Base-by-base conservation (phyloP, 2,797 vertebrate species). In the Garrulus glandarius region DNA sequence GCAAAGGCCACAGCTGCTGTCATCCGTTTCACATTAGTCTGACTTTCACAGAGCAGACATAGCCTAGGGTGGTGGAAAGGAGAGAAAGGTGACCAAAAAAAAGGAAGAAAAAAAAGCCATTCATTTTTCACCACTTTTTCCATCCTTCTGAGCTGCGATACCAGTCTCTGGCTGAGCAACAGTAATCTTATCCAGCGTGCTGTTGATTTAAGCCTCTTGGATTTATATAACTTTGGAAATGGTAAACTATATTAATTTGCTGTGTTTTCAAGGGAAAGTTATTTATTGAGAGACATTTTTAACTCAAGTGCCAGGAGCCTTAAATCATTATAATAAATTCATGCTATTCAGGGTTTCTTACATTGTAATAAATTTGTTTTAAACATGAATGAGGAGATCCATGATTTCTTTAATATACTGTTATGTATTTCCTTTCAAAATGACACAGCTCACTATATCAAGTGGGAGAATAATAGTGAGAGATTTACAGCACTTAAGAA, bases 241-340 rank as follows among this genome's bases (percentile, higher is more conserved):
- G 94, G 95, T 97, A 98, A 98, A 98, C 97, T 98, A 94, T 97
- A 97, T 98, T 98, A 98, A 98, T 98, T 98, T 97, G 97, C 96
- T 98, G 90, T 98, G 97, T 98, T 98, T 98, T 98, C 95, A 97
- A 95, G 93, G 96, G 96, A 98, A 97, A 97, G 96, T 98, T 97
- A 98, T 98, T 98, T 98, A 98, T 98, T 95, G 96, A 97, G 95
- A 97, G 97, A 96, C 95, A 97, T 98, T 98, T 98, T 98, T 98
- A 98, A 97, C 97, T 98, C 96, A 96, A 98, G 97, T 98, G 96
- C 96, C 97, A 92, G 92, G 53, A 96, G 95, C 96, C 81, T 98
- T 98, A 98, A 98, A 98, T 98, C 98, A 98, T 98, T 97, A 92
- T 98, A 98, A 98, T 97, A 98, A 98, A 98, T 98, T 97, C 96